A percentile compares a stretch with the other conserved stretches of the same genome.
Conservation (phyloP, 1,140 invertebrate genomes). For the Tenebrio molitor region DNA sequence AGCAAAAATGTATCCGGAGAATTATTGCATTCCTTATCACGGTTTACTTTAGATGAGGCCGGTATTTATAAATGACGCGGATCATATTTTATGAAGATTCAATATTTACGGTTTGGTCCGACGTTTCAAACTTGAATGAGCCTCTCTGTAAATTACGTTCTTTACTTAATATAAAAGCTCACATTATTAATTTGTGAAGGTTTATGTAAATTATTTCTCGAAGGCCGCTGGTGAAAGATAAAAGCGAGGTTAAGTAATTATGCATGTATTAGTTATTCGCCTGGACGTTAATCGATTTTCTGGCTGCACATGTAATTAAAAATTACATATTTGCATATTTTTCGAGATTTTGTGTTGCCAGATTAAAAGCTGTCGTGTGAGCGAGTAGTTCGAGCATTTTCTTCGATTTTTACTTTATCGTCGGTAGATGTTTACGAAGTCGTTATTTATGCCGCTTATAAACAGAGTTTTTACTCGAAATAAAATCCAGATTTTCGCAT, state of each 20-base stretch:
- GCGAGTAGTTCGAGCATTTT: constrained; percentile 1
- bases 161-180: background rate
- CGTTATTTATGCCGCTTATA: constrained; percentile 8
- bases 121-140: constrained; percentile 1
- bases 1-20: background rate
- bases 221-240: constrained; percentile 16
- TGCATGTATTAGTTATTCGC: constrained; percentile 28
- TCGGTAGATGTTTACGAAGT: background rate
- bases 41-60: background rate
- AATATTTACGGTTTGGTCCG: background rate
- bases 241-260: constrained; percentile 34
- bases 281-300: constrained; percentile 21
- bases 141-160: constrained; percentile 10
- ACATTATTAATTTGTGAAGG: constrained; percentile 21
- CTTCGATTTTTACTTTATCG: constrained; percentile 4
- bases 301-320: constrained; percentile 26
- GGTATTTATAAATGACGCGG: background rate
- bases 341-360: background rate
- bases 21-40: background rate
- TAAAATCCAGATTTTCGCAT: constrained; percentile 1
- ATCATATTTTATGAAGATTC: background rate
- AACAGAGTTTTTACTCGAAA: constrained; percentile 8
- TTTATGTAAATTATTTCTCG: constrained; percentile 24
- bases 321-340: constrained; percentile 21
- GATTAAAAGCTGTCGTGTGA: constrained; percentile 10